Evolutionary conservation across 2,888 invertebrate genomes (phyloP), one percentile per base, ranked within the genome.

Genomic region (Neria commutata): DNA sequence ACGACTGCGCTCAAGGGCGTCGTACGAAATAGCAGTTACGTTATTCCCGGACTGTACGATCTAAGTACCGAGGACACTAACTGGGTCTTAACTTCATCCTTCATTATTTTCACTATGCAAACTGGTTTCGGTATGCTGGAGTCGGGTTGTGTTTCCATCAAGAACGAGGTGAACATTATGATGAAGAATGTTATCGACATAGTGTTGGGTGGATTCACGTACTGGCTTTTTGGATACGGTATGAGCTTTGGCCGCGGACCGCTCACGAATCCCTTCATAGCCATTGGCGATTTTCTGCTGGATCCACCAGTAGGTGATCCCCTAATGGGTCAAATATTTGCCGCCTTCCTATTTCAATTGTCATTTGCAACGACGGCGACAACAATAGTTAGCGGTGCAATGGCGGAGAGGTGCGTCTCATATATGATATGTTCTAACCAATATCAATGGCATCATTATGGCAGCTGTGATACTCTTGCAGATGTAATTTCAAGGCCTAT

Each of bases 91-190:
- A 92, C 94, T 0, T 91, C 91, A 53, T 90, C 94, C 0, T 94
- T 95, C 77, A 93, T 95, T 72, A 92, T 94, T 66, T 94, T 95
- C 78, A 94, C 94, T 1, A 95, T 95, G 95, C 94, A 94, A 84
- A 94, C 94, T 63, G 94, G 96, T 21, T 97, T 96, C 74, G 95
- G 95, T 1, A 91, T 97, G 89, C 81, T 96, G 67, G 96, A 96
- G 78, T 94, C 95, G 0, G 96, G 96, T 1, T 93, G 92, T 70
- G 95, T 96, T 0, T 94, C 94, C 0, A 86, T 93, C 54, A 94
- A 95, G 82, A 96, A 96, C 77, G 95, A 96, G 84, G 94, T 95
- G 0, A 96, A 96, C 78, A 95, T 98, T 59, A 96, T 97, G 96
- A 94, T 97, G 91, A 97, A 97, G 81, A 96, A 96, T 74, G 89